phyloP scores from a whole-genome alignment of 2,888 invertebrate genomes.

The Exephanes ischioxanthus region DNA sequence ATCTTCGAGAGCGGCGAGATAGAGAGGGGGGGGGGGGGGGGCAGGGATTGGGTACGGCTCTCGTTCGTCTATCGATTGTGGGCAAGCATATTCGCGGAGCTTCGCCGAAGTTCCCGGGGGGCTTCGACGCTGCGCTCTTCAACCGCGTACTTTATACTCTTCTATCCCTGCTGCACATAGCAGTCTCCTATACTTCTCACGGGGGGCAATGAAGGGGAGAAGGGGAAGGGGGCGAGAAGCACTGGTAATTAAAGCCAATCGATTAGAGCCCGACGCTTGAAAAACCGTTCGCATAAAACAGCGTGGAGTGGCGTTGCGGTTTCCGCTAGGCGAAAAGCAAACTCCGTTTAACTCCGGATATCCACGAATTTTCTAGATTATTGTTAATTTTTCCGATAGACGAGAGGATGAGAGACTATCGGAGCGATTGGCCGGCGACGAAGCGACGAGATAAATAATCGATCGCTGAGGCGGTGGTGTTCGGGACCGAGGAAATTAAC shows the following conservation, averaged over 20 bases:
- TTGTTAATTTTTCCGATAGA: not conserved
- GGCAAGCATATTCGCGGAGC: conserved; percentile 19
- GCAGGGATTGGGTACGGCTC: not conserved
- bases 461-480: not conserved
- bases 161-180: not conserved
- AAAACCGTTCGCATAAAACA: conserved; percentile 13
- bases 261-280: conserved; percentile 44
- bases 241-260: conserved; percentile 59
- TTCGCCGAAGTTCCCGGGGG: not conserved
- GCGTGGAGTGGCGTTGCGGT: not conserved
- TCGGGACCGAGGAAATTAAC: not conserved
- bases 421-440: not conserved
- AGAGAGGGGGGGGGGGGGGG: no score
- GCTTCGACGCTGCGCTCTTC: conserved; percentile 7
- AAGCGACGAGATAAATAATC: not conserved
- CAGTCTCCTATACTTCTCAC: conserved; percentile 9
- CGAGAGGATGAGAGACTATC: not conserved
- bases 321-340: not conserved
- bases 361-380: not conserved
- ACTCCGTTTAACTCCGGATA: not conserved
- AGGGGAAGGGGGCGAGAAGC: not conserved
- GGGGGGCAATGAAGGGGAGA: conserved; percentile 2
- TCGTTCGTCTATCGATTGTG: conserved; percentile 33
- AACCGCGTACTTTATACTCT: conserved; percentile 18
- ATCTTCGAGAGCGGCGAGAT: conserved; percentile 13